Conservation (phyloP, 2,113 vertebrate species). For the Tauraco erythrolophus region DNA sequence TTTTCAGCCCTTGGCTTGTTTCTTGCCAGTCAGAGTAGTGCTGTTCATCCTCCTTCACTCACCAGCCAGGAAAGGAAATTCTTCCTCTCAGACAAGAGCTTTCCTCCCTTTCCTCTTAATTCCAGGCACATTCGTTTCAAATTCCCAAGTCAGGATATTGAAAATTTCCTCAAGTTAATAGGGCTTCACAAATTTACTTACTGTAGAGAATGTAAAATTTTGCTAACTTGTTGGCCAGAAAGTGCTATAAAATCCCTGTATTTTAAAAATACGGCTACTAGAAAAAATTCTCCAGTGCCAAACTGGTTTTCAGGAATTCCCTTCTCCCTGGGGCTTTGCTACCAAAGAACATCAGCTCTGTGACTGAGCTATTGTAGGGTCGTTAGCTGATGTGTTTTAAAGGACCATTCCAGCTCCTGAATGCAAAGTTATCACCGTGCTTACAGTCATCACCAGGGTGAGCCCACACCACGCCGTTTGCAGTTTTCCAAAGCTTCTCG, state of each 20-base stretch:
- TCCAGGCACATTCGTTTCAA: background rate
- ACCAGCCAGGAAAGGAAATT: constrained; percentile 23
- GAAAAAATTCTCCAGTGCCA: background rate
- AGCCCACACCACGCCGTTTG: accelerated
- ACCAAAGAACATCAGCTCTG: background rate
- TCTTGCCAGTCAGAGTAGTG: constrained; percentile 30
- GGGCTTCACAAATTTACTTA: background rate
- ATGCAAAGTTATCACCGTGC: background rate
- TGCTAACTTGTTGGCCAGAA: background rate
- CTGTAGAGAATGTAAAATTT: background rate
- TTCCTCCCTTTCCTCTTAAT: constrained; percentile 42
- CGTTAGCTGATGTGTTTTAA: background rate
- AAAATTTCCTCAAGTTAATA: background rate
- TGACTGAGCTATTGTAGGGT: background rate
- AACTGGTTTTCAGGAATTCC: background rate
- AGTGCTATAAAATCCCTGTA: background rate
- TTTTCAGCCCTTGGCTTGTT: constrained; percentile 33
- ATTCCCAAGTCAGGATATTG: background rate
- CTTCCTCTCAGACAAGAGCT: constrained; percentile 34
- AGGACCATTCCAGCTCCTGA: background rate
- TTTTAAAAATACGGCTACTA: background rate
- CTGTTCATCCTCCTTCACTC: constrained; percentile 25
- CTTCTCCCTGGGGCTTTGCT: background rate
- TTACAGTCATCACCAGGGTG: background rate
- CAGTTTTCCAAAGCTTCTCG: background rate